Base-by-base conservation (phyloP, 2,888 invertebrate genomes). In the Leptinotarsa juncta region DNA sequence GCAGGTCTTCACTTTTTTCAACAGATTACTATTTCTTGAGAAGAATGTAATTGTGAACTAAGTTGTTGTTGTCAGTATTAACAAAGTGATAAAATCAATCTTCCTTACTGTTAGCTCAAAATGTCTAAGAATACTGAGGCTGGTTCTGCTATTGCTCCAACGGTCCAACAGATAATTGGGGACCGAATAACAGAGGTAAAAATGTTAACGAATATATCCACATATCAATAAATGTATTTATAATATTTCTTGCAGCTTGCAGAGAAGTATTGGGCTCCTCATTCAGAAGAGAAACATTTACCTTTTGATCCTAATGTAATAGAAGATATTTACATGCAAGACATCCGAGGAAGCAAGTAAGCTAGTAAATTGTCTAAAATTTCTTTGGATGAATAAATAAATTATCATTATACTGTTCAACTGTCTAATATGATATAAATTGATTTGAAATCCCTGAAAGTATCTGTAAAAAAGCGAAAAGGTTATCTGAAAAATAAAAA, bases 201-300 rank as follows among this genome's bases (percentile, higher is more conserved):
- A 3, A 10, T 42, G 5, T 42, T 42, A 42, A 42, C 12, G 50
- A 4, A 12, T 26, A 66, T 51, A 51, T 51, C 1, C n/a, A 51
- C 51, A 51, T 51, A 16, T 15, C 51, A 15, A 5, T 51, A 5
- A 51, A 51, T n/a, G 4, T 3, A 51, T 51, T 51, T 16, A 51
- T 50, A 3, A 16, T 16, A 4, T 77, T 65, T 72, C 65, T 83
- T 90, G 67, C 89, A 97, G 97, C 90, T 98, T 48, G 96, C 98
- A 2, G 93, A 94, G 77, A 94, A 96, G 85, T 97, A 96, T 86
- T 98, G 98, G 98, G 94, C 97, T 0, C 96, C 97, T 0, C 94
- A 95, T 86, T 94, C 95, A 0, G 90, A 91, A 71, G 90, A 91
- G 14, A 89, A 91, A 4, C 95, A 95, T 89, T 86, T 92, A 83